Conservation (phyloP, 2,113 vertebrate species). For the Tetrao urogallus region DNA sequence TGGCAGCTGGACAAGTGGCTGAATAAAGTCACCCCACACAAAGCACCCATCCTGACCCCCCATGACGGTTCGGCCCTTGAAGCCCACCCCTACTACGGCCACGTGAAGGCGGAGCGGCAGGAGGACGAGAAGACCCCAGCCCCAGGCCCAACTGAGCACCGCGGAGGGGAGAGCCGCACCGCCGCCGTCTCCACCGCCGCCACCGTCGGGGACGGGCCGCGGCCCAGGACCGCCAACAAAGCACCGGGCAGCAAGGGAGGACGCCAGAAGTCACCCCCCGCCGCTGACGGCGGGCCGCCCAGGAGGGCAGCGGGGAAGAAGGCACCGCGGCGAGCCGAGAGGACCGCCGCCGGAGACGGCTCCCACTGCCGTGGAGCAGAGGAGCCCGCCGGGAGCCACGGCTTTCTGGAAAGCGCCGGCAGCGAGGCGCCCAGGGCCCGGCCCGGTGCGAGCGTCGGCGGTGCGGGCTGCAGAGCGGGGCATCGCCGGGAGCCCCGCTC, state of each 20-base stretch:
- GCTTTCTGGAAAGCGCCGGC: conserved; percentile 49
- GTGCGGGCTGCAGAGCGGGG: conserved; percentile 57
- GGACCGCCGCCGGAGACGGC: conserved; percentile 59
- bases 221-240: conserved; percentile 79
- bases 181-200: accelerated
- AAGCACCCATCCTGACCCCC: conserved; percentile 80
- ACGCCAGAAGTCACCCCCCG: conserved; percentile 80
- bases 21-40: conserved; percentile 87
- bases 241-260: conserved; percentile 77
- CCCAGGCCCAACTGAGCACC: conserved; percentile 74
- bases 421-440: conserved; percentile 66
- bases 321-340: conserved; percentile 67
- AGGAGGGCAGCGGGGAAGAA: conserved; percentile 75
- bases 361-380: conserved; percentile 61
- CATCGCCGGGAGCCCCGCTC: conserved; percentile 68
- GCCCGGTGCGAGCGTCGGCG: conserved; percentile 11
- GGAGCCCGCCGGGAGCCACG: conserved; percentile 53
- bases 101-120: conserved; percentile 50
- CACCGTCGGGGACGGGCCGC: conserved; percentile 77
- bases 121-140: conserved; percentile 78
- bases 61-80: conserved; percentile 72
- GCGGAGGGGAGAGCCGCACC: conserved; percentile 75
- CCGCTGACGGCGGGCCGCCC: conserved; percentile 68
- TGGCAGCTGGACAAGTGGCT: conserved; percentile 98
- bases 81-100: conserved; percentile 65